Base-by-base conservation (phyloP, 2,888 invertebrate genomes). In the Aleiodes leptofemur region DNA sequence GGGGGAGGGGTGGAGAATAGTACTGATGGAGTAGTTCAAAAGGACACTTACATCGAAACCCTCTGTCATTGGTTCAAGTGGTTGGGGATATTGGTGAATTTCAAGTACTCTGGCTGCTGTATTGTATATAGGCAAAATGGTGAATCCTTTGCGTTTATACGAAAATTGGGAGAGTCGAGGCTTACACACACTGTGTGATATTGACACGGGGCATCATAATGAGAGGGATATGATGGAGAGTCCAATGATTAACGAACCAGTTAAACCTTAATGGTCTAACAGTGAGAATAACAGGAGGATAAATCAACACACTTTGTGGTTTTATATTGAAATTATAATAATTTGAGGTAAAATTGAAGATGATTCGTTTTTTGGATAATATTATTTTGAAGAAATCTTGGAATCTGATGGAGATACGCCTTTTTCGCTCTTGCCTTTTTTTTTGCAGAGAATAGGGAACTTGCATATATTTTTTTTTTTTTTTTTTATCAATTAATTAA, bases 161-260 rank as follows among this genome's bases (percentile, higher is more conserved):
- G 23, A 70, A 70, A 70, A 56, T 56, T 56, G 53, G 53, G 55
- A 69, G 53, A 16, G 56, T 43, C 43, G 38, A 57, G 38, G 69
- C 69, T 43, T 43, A 70, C 38, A 38, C 69, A 69, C 69, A 69
- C 56, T 34, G 55, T 70, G 56, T 70, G 70, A 70, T 70, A 70
- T 70, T 70, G 70, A 70, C 70, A 70, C 56, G 56, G 48, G 56
- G 48, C 56, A 70, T 70, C 23, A 70, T 70, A 56, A 70, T 70
- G 70, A 70, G 70, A 9, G 38, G 38, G 55, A 56, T 55, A 70
- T 70, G 70, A 70, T 70, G 55, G 70, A 70, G 56, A 70, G 70
- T 16, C 13, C n/a, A 38, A 16, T 70, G 70, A 70, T 70, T 43
- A 56, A 70, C 70, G 56, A 57, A 48, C 23, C 7, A n/a, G n/a